Conservation (phyloP, 2,888 invertebrate genomes). For the Pandemis corylana region DNA sequence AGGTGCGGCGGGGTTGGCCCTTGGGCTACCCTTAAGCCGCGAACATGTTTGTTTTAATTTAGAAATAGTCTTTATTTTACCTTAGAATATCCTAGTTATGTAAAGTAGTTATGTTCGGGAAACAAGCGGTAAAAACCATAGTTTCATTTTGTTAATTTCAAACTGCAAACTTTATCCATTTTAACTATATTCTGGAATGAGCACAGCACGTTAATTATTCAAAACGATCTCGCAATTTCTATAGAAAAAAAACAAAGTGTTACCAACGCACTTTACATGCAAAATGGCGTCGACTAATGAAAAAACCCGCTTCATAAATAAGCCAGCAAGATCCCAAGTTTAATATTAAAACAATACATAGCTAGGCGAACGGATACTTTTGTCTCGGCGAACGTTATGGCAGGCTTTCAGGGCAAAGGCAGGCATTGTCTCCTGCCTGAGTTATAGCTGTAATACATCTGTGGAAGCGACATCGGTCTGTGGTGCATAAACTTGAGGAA, state of each 20-base stretch:
- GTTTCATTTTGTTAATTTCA: too few species aligned
- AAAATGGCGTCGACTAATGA: slow-evolving; percentile 37
- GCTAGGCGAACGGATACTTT: slow-evolving; percentile 51
- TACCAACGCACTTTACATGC: slow-evolving; percentile 36
- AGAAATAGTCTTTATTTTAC: too few species aligned
- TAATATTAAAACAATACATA: slow-evolving; percentile 52
- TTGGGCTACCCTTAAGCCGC: too few species aligned
- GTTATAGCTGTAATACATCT: slow-evolving; percentile 52
- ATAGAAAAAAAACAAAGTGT: slow-evolving; percentile 17
- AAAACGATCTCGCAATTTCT: slow-evolving; percentile 18
- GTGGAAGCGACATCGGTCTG: slow-evolving; percentile 20
- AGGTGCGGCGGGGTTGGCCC: too few species aligned
- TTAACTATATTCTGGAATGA: too few species aligned
- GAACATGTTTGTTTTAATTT: too few species aligned
- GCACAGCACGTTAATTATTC: neutral
- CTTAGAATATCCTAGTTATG: too few species aligned
- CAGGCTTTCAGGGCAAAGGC: slow-evolving; percentile 52
- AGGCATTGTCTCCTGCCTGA: slow-evolving; percentile 54
- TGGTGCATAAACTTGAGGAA: slow-evolving; percentile 21
- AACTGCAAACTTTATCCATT: too few species aligned
- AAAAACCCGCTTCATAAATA: slow-evolving; percentile 39
- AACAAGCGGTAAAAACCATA: too few species aligned
- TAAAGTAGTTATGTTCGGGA: too few species aligned
- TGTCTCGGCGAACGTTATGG: slow-evolving; percentile 45
- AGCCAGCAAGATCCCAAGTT: slow-evolving; percentile 43